Conservation (phyloP, 2,797 vertebrate species). For the Dryobates pubescens region DNA sequence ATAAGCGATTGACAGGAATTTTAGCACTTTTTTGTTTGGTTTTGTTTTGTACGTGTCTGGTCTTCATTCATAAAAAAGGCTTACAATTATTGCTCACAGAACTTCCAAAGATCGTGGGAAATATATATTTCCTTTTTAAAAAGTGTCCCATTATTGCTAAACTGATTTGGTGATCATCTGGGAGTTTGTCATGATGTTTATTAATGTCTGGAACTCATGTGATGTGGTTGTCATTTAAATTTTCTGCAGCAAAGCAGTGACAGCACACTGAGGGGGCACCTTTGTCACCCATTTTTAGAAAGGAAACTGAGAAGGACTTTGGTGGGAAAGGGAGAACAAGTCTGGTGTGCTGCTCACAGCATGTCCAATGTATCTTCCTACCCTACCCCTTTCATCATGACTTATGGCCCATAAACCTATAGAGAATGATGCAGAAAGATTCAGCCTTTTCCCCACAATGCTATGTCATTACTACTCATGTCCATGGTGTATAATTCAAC, state of each 20-base stretch:
- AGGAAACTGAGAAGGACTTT: background rate
- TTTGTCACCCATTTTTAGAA: background rate
- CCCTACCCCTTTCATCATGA: background rate
- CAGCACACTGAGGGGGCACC: background rate
- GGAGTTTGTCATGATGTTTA: background rate
- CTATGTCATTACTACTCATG: background rate
- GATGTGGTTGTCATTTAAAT: background rate
- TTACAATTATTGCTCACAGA: background rate
- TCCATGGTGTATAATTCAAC: background rate
- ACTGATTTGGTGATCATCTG: background rate
- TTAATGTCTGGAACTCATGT: background rate
- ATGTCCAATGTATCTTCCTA: background rate
- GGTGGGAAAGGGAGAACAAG: background rate
- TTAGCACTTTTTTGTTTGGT: background rate
- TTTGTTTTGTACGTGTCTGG: background rate
- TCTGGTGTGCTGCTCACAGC: background rate
- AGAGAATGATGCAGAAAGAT: accelerated
- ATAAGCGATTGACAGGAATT: background rate
- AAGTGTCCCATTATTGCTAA: background rate
- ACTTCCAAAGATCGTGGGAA: background rate
- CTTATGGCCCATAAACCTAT: accelerated
- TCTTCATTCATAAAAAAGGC: background rate
- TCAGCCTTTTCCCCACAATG: background rate
- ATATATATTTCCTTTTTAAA: background rate
- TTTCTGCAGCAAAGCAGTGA: background rate